phyloP scores from a whole-genome alignment of 2,888 invertebrate species.

The Sphaerophoria taeniata region DNA sequence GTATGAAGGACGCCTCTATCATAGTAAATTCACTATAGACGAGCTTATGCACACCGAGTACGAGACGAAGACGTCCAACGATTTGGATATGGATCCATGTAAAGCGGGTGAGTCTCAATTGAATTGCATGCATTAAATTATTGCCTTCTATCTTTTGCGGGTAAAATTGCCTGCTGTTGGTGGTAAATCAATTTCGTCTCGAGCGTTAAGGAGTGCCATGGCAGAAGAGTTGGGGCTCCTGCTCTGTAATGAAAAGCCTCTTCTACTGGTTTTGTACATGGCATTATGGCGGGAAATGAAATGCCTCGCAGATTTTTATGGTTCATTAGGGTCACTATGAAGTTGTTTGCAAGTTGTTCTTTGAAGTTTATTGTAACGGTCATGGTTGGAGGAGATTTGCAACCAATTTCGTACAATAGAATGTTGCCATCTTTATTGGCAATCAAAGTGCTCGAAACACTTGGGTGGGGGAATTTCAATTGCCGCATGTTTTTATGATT shows the following conservation, averaged over 20 bases:
- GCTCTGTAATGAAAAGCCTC: conserved; percentile 21
- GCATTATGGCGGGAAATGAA: conserved; percentile 8
- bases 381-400: not conserved
- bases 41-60: conserved; percentile 87
- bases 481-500: too few relatives aligned
- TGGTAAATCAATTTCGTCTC: conserved; percentile 38
- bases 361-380: conserved; percentile 1
- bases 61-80: conserved; percentile 88
- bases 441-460: too few relatives aligned
- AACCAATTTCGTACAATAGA: not conserved
- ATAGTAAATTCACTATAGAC: conserved; percentile 86
- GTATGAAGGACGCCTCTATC: conserved; percentile 77
- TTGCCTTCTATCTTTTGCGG: not conserved
- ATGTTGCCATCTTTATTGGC: too few relatives aligned
- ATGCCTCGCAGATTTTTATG: conserved; percentile 31
- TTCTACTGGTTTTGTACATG: not conserved
- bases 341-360: not conserved
- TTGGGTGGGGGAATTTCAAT: too few relatives aligned
- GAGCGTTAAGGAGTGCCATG: too few relatives aligned
- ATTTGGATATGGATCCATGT: conserved; percentile 92
- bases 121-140: conserved; percentile 51
- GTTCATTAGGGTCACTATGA: not conserved
- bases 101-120: conserved; percentile 90
- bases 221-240: not conserved
- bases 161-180: not conserved